Conservation (phyloP, 2,888 invertebrate genomes). For the Siphlonurus alternatus region DNA sequence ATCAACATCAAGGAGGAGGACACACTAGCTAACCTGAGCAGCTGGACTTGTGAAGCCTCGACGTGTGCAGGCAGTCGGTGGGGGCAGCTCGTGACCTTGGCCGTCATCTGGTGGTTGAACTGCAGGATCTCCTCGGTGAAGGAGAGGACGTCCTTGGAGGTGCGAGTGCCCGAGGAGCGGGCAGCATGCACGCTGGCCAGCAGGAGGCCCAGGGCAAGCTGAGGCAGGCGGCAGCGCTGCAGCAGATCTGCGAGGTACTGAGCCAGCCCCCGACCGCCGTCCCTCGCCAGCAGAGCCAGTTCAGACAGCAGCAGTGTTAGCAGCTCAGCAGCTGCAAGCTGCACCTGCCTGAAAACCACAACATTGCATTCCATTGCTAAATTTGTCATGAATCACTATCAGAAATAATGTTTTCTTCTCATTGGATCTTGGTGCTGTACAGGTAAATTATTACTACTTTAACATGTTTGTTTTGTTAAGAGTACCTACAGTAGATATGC, state of each 20-base stretch:
- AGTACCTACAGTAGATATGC: no score
- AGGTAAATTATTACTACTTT: no score
- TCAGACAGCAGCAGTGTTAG: slow-evolving; percentile 53
- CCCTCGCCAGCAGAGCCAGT: slow-evolving; percentile 47
- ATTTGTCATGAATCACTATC: no score
- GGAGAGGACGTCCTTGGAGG: slow-evolving; percentile 23
- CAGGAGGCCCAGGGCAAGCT: slow-evolving; percentile 62
- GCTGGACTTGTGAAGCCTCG: slow-evolving; percentile 49
- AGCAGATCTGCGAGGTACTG: slow-evolving; percentile 59
- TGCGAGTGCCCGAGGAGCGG: slow-evolving; percentile 10
- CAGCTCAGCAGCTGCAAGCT: slow-evolving; percentile 56
- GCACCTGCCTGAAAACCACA: slow-evolving; percentile 33
- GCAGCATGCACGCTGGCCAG: slow-evolving; percentile 47
- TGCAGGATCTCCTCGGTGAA: slow-evolving; percentile 57
- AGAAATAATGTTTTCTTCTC: no score
- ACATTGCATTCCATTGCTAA: neutral
- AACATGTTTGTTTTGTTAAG: no score
- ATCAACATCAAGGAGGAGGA: no score
- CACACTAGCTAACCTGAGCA: no score
- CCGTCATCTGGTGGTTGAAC: slow-evolving; percentile 47
- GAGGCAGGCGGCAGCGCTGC: slow-evolving; percentile 64
- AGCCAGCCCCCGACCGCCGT: slow-evolving; percentile 58
- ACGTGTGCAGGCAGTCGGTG: slow-evolving; percentile 37
- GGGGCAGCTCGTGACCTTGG: slow-evolving; percentile 16
- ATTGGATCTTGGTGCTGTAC: no score